Conservation (phyloP, 2,888 invertebrate genomes). For the Scaptomyza parva region DNA sequence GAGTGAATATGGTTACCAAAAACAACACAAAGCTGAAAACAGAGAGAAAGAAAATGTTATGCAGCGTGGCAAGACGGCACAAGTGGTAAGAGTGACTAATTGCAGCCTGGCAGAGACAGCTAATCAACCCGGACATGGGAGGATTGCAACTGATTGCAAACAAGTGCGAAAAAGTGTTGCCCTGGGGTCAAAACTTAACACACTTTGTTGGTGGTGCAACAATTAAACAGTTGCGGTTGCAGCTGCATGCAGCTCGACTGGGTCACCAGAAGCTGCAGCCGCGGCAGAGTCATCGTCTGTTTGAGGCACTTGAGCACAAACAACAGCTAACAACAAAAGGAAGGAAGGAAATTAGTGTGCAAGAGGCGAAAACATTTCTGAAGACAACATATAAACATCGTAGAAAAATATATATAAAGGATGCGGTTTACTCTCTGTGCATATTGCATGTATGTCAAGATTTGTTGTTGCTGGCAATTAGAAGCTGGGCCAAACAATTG, state of each 20-base stretch:
- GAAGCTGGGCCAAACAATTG: slow-evolving; percentile 54
- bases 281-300: background rate
- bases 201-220: slow-evolving; percentile 68
- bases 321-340: slow-evolving; percentile 23
- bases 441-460: slow-evolving; percentile 67
- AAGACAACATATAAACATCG: slow-evolving; percentile 4
- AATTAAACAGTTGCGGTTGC: slow-evolving; percentile 72
- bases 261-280: slow-evolving; percentile 49
- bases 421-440: slow-evolving; percentile 16
- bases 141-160: slow-evolving; percentile 32
- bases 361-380: slow-evolving; percentile 17
- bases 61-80: slow-evolving; percentile 23
- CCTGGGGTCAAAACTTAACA: slow-evolving; percentile 82
- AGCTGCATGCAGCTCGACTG: slow-evolving; percentile 64
- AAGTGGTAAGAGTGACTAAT: slow-evolving; percentile 46
- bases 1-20: slow-evolving; percentile 8
- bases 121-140: slow-evolving; percentile 69
- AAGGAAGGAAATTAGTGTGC: slow-evolving; percentile 52
- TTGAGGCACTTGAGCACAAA: slow-evolving; percentile 68
- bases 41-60: background rate
- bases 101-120: slow-evolving; percentile 41
- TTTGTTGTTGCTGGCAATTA: slow-evolving; percentile 48
- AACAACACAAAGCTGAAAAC: background rate
- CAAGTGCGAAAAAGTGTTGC: slow-evolving; percentile 38
- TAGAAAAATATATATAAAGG: slow-evolving; percentile 16